Conservation (phyloP, 2,797 vertebrate species). For the Sarcoramphus papa region DNA sequence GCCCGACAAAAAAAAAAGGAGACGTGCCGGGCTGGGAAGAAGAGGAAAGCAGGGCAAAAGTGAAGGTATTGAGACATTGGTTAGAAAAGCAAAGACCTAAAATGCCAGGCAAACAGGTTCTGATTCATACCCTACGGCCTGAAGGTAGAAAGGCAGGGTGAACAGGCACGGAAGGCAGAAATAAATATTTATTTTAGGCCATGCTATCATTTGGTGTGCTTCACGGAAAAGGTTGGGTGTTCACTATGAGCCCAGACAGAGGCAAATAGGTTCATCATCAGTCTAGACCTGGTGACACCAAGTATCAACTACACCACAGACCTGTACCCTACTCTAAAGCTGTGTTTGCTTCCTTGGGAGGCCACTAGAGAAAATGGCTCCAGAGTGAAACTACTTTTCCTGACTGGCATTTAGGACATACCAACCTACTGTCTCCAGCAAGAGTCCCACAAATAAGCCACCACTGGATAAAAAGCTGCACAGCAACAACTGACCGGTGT, state of each 20-base stretch:
- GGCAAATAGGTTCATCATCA: conserved; percentile 19
- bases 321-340: not conserved
- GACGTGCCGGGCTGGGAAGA: not conserved
- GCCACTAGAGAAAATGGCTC: not conserved
- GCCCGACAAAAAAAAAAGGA: not conserved
- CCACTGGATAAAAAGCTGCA: not conserved
- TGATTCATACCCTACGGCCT: conserved; percentile 12
- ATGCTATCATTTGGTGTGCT: conserved; percentile 17
- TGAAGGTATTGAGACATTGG: not conserved
- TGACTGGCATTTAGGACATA: not conserved
- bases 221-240: not conserved
- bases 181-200: conserved; percentile 44
- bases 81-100: conserved; percentile 51
- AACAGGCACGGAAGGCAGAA: not conserved
- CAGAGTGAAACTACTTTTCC: not conserved
- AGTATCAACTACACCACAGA: not conserved
- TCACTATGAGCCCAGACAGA: not conserved
- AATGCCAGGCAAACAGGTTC: conserved; percentile 49
- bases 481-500: not conserved
- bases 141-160: not conserved
- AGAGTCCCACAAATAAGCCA: not conserved
- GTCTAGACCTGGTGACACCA: conserved; percentile 24
- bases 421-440: not conserved
- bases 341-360: not conserved
- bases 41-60: conserved; percentile 3